Percentiles rank a stretch among this genome's conserved stretches.
phyloP scores from a whole-genome alignment of 37 sponge, comb jelly and placozoan species.

The Chondrilla cf. caribensis region DNA sequence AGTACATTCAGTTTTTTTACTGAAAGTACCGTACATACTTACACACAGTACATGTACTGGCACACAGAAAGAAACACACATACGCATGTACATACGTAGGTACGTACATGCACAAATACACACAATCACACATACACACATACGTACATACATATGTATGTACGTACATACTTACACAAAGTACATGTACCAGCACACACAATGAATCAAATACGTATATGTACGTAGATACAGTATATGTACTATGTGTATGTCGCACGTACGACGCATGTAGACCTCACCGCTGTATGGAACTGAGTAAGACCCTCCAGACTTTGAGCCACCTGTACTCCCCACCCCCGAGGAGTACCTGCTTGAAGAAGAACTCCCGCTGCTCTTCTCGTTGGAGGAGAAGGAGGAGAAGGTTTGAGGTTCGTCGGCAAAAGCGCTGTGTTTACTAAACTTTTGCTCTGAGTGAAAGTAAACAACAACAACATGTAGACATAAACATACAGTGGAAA shows the following conservation, averaged over 20 bases:
- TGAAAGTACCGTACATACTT: too few species aligned
- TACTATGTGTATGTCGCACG: too few species aligned
- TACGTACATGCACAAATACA: too few species aligned
- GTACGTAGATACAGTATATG: too few species aligned
- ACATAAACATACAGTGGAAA: not conserved
- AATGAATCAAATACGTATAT: too few species aligned
- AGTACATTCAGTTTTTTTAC: too few species aligned
- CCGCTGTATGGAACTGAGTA: not conserved
- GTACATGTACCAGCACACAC: too few species aligned
- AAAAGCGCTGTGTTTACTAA: slow-evolving; percentile 70
- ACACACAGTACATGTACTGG: too few species aligned
- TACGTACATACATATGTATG: slow-evolving; percentile 1
- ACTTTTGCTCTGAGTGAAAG: slow-evolving; percentile 1
- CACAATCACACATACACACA: slow-evolving; percentile 1
- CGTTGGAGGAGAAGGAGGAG: slow-evolving; percentile 7
- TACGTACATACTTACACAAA: not conserved
- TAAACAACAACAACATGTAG: not conserved
- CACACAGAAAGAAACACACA: too few species aligned
- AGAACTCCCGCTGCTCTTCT: not conserved
- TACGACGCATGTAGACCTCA: not conserved
- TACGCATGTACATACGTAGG: too few species aligned
- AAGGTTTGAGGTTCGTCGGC: slow-evolving; percentile 10
- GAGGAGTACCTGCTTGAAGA: not conserved
- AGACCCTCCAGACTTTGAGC: not conserved
- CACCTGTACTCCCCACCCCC: not conserved